Conservation (phyloP, 2,113 vertebrate species). For the Rattus norvegicus region GRCr8 NC_086024.1:122986001-122986500, state of each 20-base stretch:
- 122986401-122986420: not conserved
- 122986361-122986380: not conserved
- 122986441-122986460: not conserved
- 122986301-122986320: not conserved
- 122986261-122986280: not conserved
- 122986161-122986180: not conserved
- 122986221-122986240: not conserved
- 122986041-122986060: not conserved
- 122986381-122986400: not conserved
- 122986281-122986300: not conserved
- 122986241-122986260: not conserved
- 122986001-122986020: not conserved
- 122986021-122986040: not conserved
- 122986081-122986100: not conserved
- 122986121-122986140: not conserved
- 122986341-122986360: not conserved
- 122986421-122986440: not conserved
- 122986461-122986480: not conserved
- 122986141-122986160: not conserved
- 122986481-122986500: not conserved
- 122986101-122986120: not conserved
- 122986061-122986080: not conserved
- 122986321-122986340: not conserved
- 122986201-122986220: not conserved
- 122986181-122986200: not conserved